These are phyloP conservation scores for Griposia aprilina DNA, from an alignment of 2,888 invertebrate genomes.

Conservation along the genomic window DNA sequence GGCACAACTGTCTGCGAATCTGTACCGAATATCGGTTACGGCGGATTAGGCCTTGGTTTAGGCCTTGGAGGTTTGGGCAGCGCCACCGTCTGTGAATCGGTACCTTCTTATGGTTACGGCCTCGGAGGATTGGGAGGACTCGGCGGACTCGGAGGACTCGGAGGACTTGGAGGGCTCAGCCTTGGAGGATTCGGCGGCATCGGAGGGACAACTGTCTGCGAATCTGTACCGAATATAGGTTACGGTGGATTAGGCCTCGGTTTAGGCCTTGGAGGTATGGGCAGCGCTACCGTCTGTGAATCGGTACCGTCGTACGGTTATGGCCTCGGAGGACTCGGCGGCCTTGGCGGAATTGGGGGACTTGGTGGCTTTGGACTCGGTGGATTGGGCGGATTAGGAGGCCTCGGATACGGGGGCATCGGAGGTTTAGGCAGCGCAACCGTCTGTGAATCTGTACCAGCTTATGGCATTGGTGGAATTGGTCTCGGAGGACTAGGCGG, in stretches of 20 bases:
- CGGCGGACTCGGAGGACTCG: slow-evolving; percentile 8
- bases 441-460: slow-evolving; percentile 47
- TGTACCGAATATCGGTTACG: slow-evolving; percentile 29
- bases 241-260: slow-evolving; percentile 9
- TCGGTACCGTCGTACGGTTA: slow-evolving; percentile 13
- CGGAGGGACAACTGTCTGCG: slow-evolving; percentile 42
- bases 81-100: slow-evolving; percentile 5
- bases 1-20: slow-evolving; percentile 45
- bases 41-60: slow-evolving; percentile 35
- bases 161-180: slow-evolving; percentile 39
- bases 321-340: slow-evolving; percentile 34
- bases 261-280: slow-evolving; percentile 34
- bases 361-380: slow-evolving; percentile 2
- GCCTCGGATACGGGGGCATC: slow-evolving; percentile 40
- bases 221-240: slow-evolving; percentile 39
- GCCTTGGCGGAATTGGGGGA: slow-evolving; percentile 18
- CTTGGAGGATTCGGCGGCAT: slow-evolving; percentile 34
- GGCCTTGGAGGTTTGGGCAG: slow-evolving; percentile 40
- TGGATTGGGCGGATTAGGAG: slow-evolving; percentile 8
- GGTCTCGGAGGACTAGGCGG: slow-evolving; percentile 21
- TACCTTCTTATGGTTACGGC: slow-evolving; percentile 19
- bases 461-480: background rate
- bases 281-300: slow-evolving; percentile 14
- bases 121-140: slow-evolving; percentile 39
- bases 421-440: slow-evolving; percentile 23